Evolutionary conservation across 1,140 invertebrate species (phyloP).

Genomic region (Zaprionus vittiger): DNA sequence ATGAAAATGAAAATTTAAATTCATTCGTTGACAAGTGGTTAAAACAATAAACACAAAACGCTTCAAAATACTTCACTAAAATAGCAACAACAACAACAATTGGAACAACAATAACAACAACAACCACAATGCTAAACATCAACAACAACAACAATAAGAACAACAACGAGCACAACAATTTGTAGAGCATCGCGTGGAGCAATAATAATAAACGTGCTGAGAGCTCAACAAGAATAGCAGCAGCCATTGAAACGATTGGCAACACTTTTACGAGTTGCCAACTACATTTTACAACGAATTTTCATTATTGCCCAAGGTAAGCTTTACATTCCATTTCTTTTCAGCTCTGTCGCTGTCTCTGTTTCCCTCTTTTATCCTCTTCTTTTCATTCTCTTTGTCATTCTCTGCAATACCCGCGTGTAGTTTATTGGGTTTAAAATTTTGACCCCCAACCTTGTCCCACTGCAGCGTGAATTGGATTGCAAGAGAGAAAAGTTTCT

Average conservation of each 20-base stretch:
- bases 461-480: constrained; percentile 12
- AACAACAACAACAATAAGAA: constrained; percentile 42
- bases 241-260: constrained; percentile 57
- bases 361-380: not conserved
- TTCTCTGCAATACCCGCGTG: constrained; percentile 6
- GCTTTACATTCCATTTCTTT: constrained; percentile 29
- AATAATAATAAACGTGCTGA: constrained; percentile 6
- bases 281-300: constrained; percentile 79
- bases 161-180: constrained; percentile 24
- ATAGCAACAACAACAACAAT: constrained; percentile 39
- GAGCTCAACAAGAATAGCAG: not conserved
- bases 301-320: constrained; percentile 78
- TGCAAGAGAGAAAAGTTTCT: constrained; percentile 1
- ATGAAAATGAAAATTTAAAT: constrained; percentile 50
- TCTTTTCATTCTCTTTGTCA: constrained; percentile 7
- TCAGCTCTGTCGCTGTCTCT: not conserved
- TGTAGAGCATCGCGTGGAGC: constrained; percentile 10
- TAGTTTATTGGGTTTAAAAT: constrained; percentile 46
- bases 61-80: constrained; percentile 56
- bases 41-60: constrained; percentile 73
- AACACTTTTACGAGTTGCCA: constrained; percentile 77
- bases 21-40: constrained; percentile 64
- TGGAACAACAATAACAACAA: constrained; percentile 11
- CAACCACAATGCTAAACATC: constrained; percentile 13
- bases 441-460: constrained; percentile 5